Evolutionary conservation across 2,113 vertebrate species (phyloP).

Genomic region (Mustelus asterias): DNA sequence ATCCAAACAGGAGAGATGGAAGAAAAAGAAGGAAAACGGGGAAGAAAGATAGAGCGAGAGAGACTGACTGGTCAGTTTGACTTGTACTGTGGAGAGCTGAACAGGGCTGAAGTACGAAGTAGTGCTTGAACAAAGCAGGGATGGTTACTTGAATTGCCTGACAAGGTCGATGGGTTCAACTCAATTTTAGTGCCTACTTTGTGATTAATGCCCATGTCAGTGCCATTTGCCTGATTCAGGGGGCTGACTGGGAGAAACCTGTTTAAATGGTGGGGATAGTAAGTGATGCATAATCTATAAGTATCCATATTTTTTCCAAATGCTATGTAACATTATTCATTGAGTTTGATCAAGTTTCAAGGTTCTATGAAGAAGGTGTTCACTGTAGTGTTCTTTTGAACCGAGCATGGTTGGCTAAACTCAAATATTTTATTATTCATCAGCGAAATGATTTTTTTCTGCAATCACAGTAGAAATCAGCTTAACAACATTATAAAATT

Average conservation of each 20-base stretch:
- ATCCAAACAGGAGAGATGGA: background rate
- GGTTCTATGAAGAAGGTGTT: background rate
- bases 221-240: background rate
- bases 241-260: background rate
- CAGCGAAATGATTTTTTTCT: background rate
- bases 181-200: background rate
- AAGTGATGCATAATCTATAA: background rate
- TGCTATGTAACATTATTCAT: background rate
- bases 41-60: no score
- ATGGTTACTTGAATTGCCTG: background rate
- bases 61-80: background rate
- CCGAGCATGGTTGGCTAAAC: background rate
- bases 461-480: conserved; percentile 31
- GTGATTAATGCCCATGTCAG: background rate
- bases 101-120: background rate
- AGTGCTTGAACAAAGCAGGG: background rate
- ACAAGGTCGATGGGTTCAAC: background rate
- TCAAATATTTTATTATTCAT: conserved; percentile 3
- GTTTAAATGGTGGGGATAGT: background rate
- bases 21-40: background rate
- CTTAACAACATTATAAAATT: conserved; percentile 31
- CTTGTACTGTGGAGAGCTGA: background rate
- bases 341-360: background rate
- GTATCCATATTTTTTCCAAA: no score
- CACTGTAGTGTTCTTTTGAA: background rate